Evolutionary conservation across 2,797 vertebrate species (phyloP), one percentile per base, ranked within the genome.

Genomic region (Acanthiza pusilla): DNA sequence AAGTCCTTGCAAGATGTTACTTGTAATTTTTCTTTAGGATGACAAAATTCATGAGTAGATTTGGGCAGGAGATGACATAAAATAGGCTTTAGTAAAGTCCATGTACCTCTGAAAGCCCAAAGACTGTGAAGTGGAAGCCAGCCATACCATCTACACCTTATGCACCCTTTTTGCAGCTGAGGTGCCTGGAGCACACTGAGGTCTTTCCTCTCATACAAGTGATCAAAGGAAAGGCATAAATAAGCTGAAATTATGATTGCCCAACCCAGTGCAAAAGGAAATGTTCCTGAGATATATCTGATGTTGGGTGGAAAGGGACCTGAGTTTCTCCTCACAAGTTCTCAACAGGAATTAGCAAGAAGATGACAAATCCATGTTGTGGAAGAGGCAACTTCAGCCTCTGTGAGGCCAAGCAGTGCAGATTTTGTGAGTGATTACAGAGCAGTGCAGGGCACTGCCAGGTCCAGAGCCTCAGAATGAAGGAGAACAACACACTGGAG

Each of bases 131-230:
- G 60, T 76, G 23, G 36, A 81, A 93, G 36, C 12, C 73, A 86
- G 47, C 19, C 40, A 4, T 40, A 17, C 2, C 1, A 0, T 79
- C 30, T n/a, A 9, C 22, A 11, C 15, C 2, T 16, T 55, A 27
- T 58, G 26, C 53, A 60, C 14, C 17, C 26, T 82, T n/a, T 16
- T 16, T 55, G 55, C 27, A 63, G 38, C 60, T 80, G 21, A 57
- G 30, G 15, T 43, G 26, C 18, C 13, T 54, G 32, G 40, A 20
- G 13, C 29, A 70, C 45, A 15, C 20, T 71, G 81, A 47, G 18
- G 5, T 76, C 42, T 70, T 74, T 65, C 32, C 45, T 12, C 10
- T 84, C 0, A 0, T 38, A 6, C 9, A 40, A 29, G 40, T 51
- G 51, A 38, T 62, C 45, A 48, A 61, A 68, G 8, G 16, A 61